Evolutionary conservation across 1,140 invertebrate species (phyloP).

Genomic region (Leptopilina boulardi): DNA sequence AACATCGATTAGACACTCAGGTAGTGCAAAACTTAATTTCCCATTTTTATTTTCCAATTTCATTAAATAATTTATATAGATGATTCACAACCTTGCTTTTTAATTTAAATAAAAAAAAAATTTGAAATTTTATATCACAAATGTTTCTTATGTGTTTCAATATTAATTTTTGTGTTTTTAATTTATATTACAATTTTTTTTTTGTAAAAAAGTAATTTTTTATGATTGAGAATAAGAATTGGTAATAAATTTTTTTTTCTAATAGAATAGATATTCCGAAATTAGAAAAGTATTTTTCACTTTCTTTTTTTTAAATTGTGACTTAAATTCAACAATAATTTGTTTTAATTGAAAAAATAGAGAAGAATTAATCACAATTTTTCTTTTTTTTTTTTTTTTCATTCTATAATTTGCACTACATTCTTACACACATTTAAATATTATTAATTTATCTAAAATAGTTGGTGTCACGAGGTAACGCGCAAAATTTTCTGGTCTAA

Average conservation of each 20-base stretch:
- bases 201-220: no score
- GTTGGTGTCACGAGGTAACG: slow-evolving; percentile 21
- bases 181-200: no score
- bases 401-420: slow-evolving; percentile 9
- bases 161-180: background rate
- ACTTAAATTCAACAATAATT: background rate
- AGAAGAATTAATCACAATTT: background rate
- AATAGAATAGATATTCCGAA: no score
- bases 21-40: slow-evolving; percentile 51
- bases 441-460: slow-evolving; percentile 17
- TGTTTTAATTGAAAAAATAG: background rate
- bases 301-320: background rate
- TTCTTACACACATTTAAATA: slow-evolving; percentile 13
- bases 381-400: no score
- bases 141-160: background rate
- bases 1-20: slow-evolving; percentile 67
- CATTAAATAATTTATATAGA: background rate
- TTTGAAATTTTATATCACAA: background rate
- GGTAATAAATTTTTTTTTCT: no score
- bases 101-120: background rate
- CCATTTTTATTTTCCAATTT: background rate
- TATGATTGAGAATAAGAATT: no score
- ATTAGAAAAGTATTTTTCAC: background rate
- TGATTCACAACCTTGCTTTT: background rate
- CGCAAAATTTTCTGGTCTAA: slow-evolving; percentile 24